Evolutionary conservation across 2,113 vertebrate genomes (phyloP).

Genomic region (Xerus inauris): DNA sequence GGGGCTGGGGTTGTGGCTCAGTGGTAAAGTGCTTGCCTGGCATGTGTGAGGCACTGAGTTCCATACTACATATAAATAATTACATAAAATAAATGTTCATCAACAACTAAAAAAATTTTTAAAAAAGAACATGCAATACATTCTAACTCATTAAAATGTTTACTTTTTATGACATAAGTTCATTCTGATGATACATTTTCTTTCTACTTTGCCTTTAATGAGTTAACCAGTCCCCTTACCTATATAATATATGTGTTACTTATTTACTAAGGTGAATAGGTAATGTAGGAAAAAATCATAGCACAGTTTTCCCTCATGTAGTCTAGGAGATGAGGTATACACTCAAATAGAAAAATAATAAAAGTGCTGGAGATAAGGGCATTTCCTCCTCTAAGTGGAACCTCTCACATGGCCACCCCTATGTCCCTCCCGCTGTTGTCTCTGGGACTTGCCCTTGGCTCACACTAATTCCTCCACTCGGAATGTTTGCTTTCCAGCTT

Average conservation of each 20-base stretch:
- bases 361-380: neutral
- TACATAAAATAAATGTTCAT: no score
- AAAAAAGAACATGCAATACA: neutral
- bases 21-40: no score
- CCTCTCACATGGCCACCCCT: neutral
- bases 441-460: neutral
- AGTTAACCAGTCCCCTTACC: neutral
- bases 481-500: neutral
- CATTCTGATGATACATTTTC: neutral
- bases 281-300: neutral
- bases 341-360: neutral
- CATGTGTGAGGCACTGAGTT: no score
- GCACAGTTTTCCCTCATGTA: neutral
- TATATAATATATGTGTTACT: neutral
- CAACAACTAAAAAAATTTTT: no score
- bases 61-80: no score
- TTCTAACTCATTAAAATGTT: neutral
- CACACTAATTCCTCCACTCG: neutral
- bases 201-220: slow-evolving; percentile 20
- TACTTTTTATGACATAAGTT: neutral
- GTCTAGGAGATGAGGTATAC: neutral
- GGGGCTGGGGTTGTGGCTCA: no score
- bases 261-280: neutral
- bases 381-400: neutral
- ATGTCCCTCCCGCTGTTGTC: neutral